phyloP scores from a whole-genome alignment of 64 coral and sea anemone genomes.

The Anthopleura sola region DNA sequence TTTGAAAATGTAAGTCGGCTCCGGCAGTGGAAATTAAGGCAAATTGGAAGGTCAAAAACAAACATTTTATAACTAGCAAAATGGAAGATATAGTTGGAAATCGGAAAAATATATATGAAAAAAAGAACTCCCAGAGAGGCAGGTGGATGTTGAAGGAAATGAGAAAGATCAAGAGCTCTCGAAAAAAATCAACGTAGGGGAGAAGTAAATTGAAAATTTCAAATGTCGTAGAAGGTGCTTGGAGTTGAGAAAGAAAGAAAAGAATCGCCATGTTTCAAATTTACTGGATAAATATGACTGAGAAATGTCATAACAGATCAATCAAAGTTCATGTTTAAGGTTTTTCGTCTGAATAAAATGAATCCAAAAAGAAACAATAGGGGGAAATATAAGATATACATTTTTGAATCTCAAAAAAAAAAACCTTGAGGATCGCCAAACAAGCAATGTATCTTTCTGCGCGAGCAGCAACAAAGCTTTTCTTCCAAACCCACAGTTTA shows the following conservation, averaged over 20 bases:
- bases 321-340: not conserved
- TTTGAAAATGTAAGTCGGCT: not conserved
- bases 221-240: not conserved
- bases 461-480: not conserved
- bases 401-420: not conserved
- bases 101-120: not conserved
- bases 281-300: not conserved
- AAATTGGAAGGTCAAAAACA: conserved; percentile 3
- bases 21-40: not conserved
- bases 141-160: not conserved
- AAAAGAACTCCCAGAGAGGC: not conserved
- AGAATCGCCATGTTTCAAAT: not conserved
- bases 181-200: not conserved
- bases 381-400: not conserved
- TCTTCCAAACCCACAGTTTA: not conserved
- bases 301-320: not conserved
- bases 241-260: not conserved
- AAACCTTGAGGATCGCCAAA: not conserved
- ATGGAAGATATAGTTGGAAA: not conserved
- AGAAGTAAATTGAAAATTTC: not conserved
- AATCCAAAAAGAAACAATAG: not conserved
- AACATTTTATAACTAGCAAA: not conserved
- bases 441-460: not conserved
- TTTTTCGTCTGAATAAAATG: not conserved
- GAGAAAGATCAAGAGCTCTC: not conserved